These are phyloP conservation scores for Temnothorax rugatulus DNA, from an alignment of 2,888 invertebrate species.

Conservation along the genomic window DNA sequence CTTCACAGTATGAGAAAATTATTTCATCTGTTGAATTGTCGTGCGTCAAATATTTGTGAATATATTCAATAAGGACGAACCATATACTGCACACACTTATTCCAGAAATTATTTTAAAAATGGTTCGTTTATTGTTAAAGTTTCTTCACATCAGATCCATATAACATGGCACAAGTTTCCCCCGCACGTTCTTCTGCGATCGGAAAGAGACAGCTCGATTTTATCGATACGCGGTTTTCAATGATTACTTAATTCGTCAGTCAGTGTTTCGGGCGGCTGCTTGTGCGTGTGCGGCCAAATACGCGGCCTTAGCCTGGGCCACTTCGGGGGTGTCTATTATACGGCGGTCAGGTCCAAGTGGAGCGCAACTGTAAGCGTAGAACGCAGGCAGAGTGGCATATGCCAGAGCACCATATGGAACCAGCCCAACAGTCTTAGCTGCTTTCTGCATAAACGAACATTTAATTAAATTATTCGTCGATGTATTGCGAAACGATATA, in stretches of 20 bases:
- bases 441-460: slow-evolving; percentile 67
- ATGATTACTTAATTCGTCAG: neutral
- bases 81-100: neutral
- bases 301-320: slow-evolving; percentile 81
- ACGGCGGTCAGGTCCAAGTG: slow-evolving; percentile 79
- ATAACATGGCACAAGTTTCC: slow-evolving; percentile 31
- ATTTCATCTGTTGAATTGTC: neutral
- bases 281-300: slow-evolving; percentile 79
- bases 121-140: slow-evolving; percentile 56
- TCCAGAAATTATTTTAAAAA: neutral
- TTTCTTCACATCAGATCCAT: slow-evolving; percentile 35
- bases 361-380: slow-evolving; percentile 80
- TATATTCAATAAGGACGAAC: neutral
- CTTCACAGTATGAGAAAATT: neutral
- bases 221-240: neutral
- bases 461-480: slow-evolving; percentile 13
- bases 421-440: slow-evolving; percentile 69
- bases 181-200: neutral
- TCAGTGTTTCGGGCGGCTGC: slow-evolving; percentile 68
- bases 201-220: neutral
- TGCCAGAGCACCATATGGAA: slow-evolving; percentile 80
- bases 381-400: slow-evolving; percentile 72
- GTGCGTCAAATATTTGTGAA: neutral
- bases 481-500: neutral
- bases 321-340: slow-evolving; percentile 84